phyloP scores from a whole-genome alignment of 2,888 invertebrate species.

The Synanthedon myopaeformis region DNA sequence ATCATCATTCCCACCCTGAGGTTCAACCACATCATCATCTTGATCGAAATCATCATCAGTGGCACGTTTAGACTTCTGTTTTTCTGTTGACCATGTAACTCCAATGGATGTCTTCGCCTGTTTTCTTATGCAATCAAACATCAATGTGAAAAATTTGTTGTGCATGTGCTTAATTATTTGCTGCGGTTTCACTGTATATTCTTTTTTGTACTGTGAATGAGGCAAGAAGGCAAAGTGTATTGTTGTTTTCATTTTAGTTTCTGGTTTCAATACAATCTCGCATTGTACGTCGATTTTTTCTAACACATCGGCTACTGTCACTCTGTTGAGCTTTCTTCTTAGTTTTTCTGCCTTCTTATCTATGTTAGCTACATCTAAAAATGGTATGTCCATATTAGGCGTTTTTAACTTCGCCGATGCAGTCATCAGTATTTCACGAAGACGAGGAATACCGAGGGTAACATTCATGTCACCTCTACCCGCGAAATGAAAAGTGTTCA shows the following conservation, averaged over 20 bases:
- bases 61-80: constrained; percentile 28
- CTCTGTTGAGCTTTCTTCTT: constrained; percentile 79
- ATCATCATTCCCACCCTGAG: constrained; percentile 18
- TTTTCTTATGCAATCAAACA: constrained; percentile 74
- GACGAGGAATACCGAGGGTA: constrained; percentile 97
- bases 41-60: constrained; percentile 48
- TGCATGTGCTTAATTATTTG: constrained; percentile 81
- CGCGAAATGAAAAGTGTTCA: constrained; percentile 99
- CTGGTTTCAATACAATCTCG: constrained; percentile 66
- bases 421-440: constrained; percentile 96
- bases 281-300: constrained; percentile 76
- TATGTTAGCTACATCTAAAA: constrained; percentile 62
- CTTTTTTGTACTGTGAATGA: constrained; percentile 76
- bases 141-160: constrained; percentile 74
- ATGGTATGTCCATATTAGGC: constrained; percentile 95
- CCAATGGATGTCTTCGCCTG: constrained; percentile 66
- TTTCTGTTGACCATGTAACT: constrained; percentile 61
- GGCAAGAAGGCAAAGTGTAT: constrained; percentile 82
- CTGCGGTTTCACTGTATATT: constrained; percentile 78
- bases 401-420: constrained; percentile 95
- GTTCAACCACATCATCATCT: constrained; percentile 46
- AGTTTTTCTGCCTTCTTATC: constrained; percentile 76
- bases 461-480: constrained; percentile 99
- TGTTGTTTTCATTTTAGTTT: constrained; percentile 73
- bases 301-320: constrained; percentile 83